phyloP scores from a whole-genome alignment of 1,140 invertebrate genomes.

The Watersipora subatra region DNA sequence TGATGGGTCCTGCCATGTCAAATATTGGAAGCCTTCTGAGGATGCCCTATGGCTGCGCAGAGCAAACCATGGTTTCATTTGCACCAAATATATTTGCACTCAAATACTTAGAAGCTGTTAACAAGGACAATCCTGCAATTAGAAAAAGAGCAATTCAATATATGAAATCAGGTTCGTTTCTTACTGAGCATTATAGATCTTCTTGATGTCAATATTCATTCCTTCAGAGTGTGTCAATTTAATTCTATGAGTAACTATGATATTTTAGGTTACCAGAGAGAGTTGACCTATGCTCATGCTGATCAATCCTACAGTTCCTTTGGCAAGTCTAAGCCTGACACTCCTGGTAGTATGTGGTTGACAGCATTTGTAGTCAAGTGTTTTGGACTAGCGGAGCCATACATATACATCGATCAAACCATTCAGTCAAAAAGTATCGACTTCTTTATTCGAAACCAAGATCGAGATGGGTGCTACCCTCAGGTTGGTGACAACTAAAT shows the following conservation, averaged over 20 bases:
- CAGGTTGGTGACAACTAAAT: slow-evolving; percentile 25
- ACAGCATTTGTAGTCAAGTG: slow-evolving; percentile 85
- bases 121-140: slow-evolving; percentile 51
- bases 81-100: slow-evolving; percentile 78
- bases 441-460: slow-evolving; percentile 65
- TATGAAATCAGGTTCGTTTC: slow-evolving; percentile 55
- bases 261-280: slow-evolving; percentile 64
- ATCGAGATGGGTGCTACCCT: slow-evolving; percentile 66
- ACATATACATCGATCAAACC: slow-evolving; percentile 59
- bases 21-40: slow-evolving; percentile 50
- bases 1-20: slow-evolving; percentile 36
- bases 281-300: slow-evolving; percentile 70
- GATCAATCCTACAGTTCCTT: slow-evolving; percentile 95
- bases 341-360: slow-evolving; percentile 81
- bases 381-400: slow-evolving; percentile 64
- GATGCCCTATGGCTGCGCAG: slow-evolving; percentile 79
- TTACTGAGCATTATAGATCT: neutral
- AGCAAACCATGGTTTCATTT: slow-evolving; percentile 86
- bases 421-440: slow-evolving; percentile 57
- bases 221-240: neutral
- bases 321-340: slow-evolving; percentile 50
- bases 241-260: neutral
- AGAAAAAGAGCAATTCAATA: slow-evolving; percentile 58
- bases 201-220: neutral
- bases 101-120: slow-evolving; percentile 54